These are phyloP conservation scores for Penaeus indicus DNA, from an alignment of 1,140 invertebrate species.

Conservation along the genomic window DNA sequence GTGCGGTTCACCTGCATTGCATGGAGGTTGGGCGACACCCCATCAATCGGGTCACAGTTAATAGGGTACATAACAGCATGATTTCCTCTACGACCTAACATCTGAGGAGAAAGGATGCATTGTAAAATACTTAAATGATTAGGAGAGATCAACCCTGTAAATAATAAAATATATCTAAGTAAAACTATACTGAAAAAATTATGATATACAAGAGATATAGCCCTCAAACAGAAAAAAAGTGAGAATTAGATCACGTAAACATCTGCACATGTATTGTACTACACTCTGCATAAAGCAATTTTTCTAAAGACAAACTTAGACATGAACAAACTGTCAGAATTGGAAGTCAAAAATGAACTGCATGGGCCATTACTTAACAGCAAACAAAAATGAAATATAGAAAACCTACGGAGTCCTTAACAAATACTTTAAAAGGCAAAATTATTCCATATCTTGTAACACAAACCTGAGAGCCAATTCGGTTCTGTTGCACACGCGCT, in stretches of 20 bases:
- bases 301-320: no score
- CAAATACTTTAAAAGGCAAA: neutral
- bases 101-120: constrained; percentile 28
- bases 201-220: no score
- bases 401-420: no score
- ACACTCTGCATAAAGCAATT: no score
- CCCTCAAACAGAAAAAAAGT: neutral
- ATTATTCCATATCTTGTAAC: neutral
- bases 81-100: constrained; percentile 40
- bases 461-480: constrained; percentile 30
- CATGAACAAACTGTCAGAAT: no score
- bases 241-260: neutral
- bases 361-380: no score
- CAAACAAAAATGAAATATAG: no score
- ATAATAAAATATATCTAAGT: neutral
- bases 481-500: constrained; percentile 28
- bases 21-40: constrained; percentile 58
- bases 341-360: no score
- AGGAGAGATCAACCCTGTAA: neutral
- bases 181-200: no score
- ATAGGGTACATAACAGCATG: constrained; percentile 58
- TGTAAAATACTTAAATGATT: neutral
- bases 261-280: no score
- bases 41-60: constrained; percentile 61
- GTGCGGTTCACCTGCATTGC: constrained; percentile 60